Evolutionary conservation across 2,113 vertebrate species (phyloP), one percentile per base, ranked within the genome.

Genomic region (Hyaena hyaena): DNA sequence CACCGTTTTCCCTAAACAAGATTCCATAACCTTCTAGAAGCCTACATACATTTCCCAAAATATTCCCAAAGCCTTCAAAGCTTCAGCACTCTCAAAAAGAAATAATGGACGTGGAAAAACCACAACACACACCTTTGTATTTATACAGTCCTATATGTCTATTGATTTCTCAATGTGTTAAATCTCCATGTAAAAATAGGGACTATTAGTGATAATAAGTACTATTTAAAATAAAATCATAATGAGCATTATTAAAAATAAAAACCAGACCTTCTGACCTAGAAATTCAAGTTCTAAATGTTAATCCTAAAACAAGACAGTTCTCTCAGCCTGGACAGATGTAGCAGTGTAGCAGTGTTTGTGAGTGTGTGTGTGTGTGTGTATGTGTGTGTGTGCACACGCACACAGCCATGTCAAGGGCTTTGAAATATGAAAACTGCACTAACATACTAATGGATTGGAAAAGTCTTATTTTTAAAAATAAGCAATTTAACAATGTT

Each of bases 1-100:
- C 12, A 11, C 7, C 63, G 16, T 33, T 16, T 45, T 95, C 73
- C 39, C 68, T 65, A 48, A 95, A 89, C 21, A 90, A 77, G 80
- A 53, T 82, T 61, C 66, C 11, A 76, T 45, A 90, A 50, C 50
- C 35, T 80, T 82, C 88, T 68, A 84, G 69, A 96, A 95, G 45
- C 63, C 63, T 33, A 21, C 28, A 19, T 79, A 43, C 73, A 50
- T 68, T 16, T 66, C 77, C 17, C 35, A 48, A 73, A 39, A 84
- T 50, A 26, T 79, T 33, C 74, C 66, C 28, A 35, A 85, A 74
- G 9, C 35, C 63, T 88, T 84, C 39, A 84, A 6, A 61, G 31
- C 26, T 82, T 65, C 33, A 35, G n/a, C 43, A 39, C 24, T 43
- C 45, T 48, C 35, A 84, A 69, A 66, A 66, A 35, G 23, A 39